Conservation (phyloP, 2,888 invertebrate species). For the Aspidapion aeneum region DNA sequence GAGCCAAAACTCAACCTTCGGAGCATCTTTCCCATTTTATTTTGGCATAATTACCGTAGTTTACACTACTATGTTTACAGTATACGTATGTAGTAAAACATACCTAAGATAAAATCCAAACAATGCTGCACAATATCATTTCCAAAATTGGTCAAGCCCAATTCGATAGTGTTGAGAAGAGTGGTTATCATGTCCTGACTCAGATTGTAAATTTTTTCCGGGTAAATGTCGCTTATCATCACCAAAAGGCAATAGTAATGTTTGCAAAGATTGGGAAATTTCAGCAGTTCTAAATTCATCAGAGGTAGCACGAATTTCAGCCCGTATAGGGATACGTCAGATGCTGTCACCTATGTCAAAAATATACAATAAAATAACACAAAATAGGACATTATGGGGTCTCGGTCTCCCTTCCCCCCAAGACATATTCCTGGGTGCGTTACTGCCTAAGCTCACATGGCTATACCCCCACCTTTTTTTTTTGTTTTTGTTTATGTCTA, state of each 20-base stretch:
- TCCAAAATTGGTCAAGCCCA: constrained; percentile 59
- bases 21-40: too few relatives aligned
- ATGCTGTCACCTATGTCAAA: constrained; percentile 46
- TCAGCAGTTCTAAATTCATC: constrained; percentile 67
- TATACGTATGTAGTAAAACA: too few relatives aligned
- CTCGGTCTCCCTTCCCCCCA: too few relatives aligned
- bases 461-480: too few relatives aligned
- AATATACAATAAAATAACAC: too few relatives aligned
- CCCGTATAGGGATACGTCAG: constrained; percentile 65
- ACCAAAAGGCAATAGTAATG: constrained; percentile 62
- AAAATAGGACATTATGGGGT: too few relatives aligned
- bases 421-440: too few relatives aligned
- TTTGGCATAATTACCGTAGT: too few relatives aligned
- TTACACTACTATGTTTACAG: too few relatives aligned
- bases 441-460: too few relatives aligned
- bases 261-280: constrained; percentile 64
- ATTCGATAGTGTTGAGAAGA: constrained; percentile 55
- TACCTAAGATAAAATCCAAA: constrained; percentile 61
- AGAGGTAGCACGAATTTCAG: constrained; percentile 69
- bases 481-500: too few relatives aligned
- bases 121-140: constrained; percentile 55
- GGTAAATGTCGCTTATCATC: constrained; percentile 62
- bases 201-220: constrained; percentile 56
- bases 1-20: too few relatives aligned
- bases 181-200: constrained; percentile 52